Conservation (phyloP, 2,797 vertebrate species). For the Lagorchestes hirsutus region DNA sequence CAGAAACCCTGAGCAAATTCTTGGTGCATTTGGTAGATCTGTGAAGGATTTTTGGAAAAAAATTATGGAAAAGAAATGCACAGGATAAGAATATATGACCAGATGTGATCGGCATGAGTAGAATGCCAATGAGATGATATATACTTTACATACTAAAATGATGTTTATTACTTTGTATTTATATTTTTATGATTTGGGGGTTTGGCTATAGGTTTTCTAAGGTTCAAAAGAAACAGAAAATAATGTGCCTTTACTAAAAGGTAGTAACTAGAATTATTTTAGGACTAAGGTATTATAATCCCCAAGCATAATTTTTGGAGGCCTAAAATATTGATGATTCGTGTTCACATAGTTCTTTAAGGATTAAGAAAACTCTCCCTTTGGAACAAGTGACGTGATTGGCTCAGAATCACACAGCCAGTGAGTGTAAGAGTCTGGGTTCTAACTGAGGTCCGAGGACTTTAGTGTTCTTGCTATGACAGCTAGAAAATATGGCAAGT, state of each 20-base stretch:
- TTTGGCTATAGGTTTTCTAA: neutral
- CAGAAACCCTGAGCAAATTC: neutral
- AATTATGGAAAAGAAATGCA: neutral
- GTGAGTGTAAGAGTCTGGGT: neutral
- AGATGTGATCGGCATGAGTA: neutral
- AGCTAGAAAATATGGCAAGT: neutral
- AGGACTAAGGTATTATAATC: neutral
- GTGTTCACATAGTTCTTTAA: neutral
- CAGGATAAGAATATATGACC: neutral
- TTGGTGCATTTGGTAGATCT: neutral
- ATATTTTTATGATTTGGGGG: neutral
- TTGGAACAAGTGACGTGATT: neutral
- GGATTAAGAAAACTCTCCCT: neutral
- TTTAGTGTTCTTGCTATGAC: neutral
- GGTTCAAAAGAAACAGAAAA: neutral
- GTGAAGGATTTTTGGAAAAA: neutral
- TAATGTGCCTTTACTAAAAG: neutral
- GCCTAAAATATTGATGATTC: neutral
- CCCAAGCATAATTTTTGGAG: neutral
- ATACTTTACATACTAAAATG: neutral
- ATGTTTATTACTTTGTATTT: neutral
- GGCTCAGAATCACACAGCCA: neutral
- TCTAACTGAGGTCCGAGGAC: neutral
- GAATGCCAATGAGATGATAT: neutral
- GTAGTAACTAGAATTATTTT: neutral